Base-by-base conservation (phyloP, 1,140 invertebrate species). In the Calycopis cecrops region DNA sequence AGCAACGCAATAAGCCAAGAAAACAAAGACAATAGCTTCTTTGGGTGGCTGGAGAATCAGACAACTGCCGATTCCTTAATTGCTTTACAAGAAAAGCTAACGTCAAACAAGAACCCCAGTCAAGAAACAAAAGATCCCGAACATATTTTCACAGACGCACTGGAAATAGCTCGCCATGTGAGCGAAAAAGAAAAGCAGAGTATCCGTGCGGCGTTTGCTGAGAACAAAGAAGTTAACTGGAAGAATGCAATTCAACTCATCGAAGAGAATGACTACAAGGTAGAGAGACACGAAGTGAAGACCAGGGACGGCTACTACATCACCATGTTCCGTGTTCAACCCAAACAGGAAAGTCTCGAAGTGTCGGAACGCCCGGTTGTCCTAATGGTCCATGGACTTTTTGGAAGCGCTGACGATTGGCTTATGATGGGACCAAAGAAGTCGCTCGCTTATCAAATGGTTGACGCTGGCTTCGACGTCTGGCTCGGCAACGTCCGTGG, bases 401-500 rank as follows among this genome's bases (percentile, higher is more conserved):
- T 92, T 4, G 89, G 88, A n/a, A 90, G 89, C 57, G 90, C 91
- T 9, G 86, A 90, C 12, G 91, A 92, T 71, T 94, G 87, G 84
- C 72, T 92, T 1, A 60, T 91, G 4, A 89, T 88, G 71, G 86
- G 89, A 21, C 88, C 89, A 0, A 62, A 86, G 9, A 89, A 88
- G 42, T 87, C 85, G 49, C 67, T 78, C 89, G 92, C 87, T 1
- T 85, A 77, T 58, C 44, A 78, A 34, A 67, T 86, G 14, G 55
- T 74, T 16, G 79, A 94, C 61, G 79, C 86, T 38, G 92, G 92
- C 16, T 95, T 90, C 54, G 94, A 95, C 60, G 93, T 95, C 7
- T 95, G 93, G 93, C 76, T 95, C 63, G 91, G 90, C 11, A 95
- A 95, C 73, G 89, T 89, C 4, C 88, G 94, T 34, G 93, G 94